Conservation (phyloP, 2,797 vertebrate genomes). For the Alosa sapidissima region DNA sequence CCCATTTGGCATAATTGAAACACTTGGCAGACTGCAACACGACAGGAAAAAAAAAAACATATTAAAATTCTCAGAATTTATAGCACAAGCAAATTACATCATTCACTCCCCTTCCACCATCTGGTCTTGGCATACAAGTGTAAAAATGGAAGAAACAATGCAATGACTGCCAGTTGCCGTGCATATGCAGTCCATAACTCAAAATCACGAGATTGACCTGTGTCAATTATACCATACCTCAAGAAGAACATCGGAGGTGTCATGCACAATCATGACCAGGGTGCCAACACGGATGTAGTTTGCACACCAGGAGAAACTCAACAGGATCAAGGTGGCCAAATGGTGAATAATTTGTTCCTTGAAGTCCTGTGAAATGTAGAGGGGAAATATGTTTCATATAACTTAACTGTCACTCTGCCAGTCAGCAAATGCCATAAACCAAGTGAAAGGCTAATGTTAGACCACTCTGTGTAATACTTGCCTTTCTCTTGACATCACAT, state of each 20-base stretch:
- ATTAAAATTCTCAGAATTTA: neutral
- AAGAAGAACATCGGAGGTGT: slow-evolving; percentile 87
- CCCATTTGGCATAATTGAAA: slow-evolving; percentile 91
- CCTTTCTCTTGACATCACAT: slow-evolving; percentile 90
- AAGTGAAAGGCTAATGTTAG: neutral
- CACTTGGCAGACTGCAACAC: slow-evolving; percentile 87
- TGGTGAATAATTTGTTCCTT: slow-evolving; percentile 90
- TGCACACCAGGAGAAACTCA: slow-evolving; percentile 89
- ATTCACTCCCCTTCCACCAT: neutral
- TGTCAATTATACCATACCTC: slow-evolving; percentile 76
- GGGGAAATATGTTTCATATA: neutral
- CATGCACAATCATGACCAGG: slow-evolving; percentile 87
- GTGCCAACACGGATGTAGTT: slow-evolving; percentile 93
- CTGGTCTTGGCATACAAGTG: neutral
- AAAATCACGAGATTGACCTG: neutral
- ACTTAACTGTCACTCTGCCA: neutral
- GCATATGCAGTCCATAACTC: slow-evolving; percentile 4
- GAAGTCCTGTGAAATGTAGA: slow-evolving; percentile 80
- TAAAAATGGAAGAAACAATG: slow-evolving; percentile 8
- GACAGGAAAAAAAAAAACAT: neutral
- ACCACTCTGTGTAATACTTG: slow-evolving; percentile 58
- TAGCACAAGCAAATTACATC: slow-evolving; percentile 17
- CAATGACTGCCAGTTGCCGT: neutral
- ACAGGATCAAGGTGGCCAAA: slow-evolving; percentile 83
- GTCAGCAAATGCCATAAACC: neutral